These are phyloP conservation scores for Noctua fimbriata DNA, from an alignment of 2,888 invertebrate genomes.

Conservation along the genomic window DNA sequence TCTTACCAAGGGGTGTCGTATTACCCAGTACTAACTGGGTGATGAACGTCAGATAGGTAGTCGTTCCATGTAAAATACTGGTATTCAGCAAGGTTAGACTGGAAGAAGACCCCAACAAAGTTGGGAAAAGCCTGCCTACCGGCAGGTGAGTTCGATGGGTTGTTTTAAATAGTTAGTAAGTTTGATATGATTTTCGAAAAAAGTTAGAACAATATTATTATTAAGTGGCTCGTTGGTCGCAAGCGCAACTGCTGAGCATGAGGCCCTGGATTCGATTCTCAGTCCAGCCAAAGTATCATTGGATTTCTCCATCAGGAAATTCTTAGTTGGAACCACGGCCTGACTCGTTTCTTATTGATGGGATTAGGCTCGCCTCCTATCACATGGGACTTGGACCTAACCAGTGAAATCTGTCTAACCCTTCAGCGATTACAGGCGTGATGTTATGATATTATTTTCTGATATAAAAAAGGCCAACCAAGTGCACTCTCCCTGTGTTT, in stretches of 20 bases:
- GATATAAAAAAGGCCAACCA: background rate
- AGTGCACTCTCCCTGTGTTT: background rate
- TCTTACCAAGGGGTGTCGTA: no score
- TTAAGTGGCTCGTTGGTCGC: background rate
- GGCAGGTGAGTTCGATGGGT: no score
- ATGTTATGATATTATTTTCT: background rate
- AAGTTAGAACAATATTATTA: no score
- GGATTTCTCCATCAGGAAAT: background rate
- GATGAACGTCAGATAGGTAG: no score
- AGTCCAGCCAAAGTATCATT: background rate
- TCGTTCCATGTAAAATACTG: no score
- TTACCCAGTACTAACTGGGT: no score
- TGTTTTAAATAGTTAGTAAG: no score
- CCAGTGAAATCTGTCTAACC: background rate
- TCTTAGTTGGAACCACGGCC: background rate
- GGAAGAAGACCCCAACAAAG: no score
- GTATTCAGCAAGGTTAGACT: no score
- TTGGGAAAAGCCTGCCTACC: no score
- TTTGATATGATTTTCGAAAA: no score
- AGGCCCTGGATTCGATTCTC: background rate
- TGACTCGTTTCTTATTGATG: no score
- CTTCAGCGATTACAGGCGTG: background rate
- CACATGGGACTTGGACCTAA: background rate
- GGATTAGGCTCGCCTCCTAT: background rate
- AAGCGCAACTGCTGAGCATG: background rate